Conservation (phyloP, 2,888 invertebrate genomes). For the Elgonia sp. region DNA sequence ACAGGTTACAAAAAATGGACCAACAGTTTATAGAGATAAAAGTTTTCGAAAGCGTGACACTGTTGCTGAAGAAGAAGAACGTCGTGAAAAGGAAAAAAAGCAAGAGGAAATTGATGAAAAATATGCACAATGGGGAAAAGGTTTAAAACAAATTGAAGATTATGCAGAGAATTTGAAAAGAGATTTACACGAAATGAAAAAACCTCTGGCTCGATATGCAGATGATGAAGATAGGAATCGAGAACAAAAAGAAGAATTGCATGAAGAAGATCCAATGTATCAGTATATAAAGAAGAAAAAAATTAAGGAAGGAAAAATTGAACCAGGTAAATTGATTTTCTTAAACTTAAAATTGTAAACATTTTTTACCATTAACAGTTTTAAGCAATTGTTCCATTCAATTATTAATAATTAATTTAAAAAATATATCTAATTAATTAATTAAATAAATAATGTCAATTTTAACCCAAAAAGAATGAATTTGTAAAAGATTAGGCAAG, state of each 20-base stretch:
- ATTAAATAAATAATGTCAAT: too few species aligned
- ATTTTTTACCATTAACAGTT: not conserved
- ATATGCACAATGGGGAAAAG: constrained; percentile 95
- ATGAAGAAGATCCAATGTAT: constrained; percentile 98
- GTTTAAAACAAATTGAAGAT: constrained; percentile 94
- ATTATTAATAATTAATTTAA: too few species aligned
- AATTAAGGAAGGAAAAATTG: constrained; percentile 88
- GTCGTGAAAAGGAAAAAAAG: constrained; percentile 90
- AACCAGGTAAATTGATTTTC: not conserved
- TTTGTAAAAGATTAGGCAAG: too few species aligned
- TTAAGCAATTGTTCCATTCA: too few species aligned
- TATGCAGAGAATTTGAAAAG: constrained; percentile 91
- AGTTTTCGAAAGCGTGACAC: constrained; percentile 90
- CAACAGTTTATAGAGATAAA: constrained; percentile 91
- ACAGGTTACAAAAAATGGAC: constrained; percentile 90
- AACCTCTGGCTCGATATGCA: constrained; percentile 96
- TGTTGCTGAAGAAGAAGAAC: constrained; percentile 90
- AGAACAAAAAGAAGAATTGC: constrained; percentile 91
- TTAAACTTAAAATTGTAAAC: not conserved
- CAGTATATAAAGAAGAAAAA: constrained; percentile 93
- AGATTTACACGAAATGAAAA: constrained; percentile 94
- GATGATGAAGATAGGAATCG: constrained; percentile 96
- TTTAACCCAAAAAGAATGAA: too few species aligned
- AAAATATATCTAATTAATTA: too few species aligned
- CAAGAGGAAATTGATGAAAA: constrained; percentile 91